Evolutionary conservation across 2,888 invertebrate genomes (phyloP), one percentile per base, ranked within the genome.

Genomic region (Corythucha ciliata): DNA sequence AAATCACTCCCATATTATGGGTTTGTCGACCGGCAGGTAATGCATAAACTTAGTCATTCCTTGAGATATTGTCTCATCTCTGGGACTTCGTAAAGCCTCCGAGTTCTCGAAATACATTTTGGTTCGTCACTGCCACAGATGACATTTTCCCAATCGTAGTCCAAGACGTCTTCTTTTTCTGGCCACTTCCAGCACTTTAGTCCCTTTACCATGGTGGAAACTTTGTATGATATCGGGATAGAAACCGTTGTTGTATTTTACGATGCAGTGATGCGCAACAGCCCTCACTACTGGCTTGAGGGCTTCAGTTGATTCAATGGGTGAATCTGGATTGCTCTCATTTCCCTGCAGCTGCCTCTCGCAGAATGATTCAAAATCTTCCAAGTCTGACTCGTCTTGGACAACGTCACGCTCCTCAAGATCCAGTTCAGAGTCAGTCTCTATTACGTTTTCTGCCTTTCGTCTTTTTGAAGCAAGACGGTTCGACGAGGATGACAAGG

Each of bases 161-260:
- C 24, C 7, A 39, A 14, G 14, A 29, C 25, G 27, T 54, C 54
- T 33, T 39, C 41, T 10, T 25, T 26, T 25, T 50, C 54, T 12
- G 50, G 54, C 54, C 51, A 51, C 33, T 51, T 54, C 54, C 54
- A 54, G 32, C 46, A 54, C 34, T 54, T 53, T 24, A 51, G 41
- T n/a, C 49, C 24, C 40, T 54, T 46, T n/a, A 41, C 26, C 54
- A 51, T 54, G 10, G 54, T 49, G 2, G 49, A 26, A 12, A 54
- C 48, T 20, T 44, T 48, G 26, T 33, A 51, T 45, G 18, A 21
- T 14, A 22, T 45, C 45, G 12, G 51, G 45, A 24, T 29, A 51
- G 16, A 45, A 34, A 25, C 34, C 26, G 10, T 39, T 46, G 20
- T 52, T 46, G 46, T 52, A 52, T 14, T 8, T 47, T 16, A 52